Percentiles rank a stretch among this genome's conserved stretches.
These are phyloP conservation scores for Drosophila sproati DNA, from an alignment of 1,140 invertebrate genomes.

Conservation along the genomic window DNA sequence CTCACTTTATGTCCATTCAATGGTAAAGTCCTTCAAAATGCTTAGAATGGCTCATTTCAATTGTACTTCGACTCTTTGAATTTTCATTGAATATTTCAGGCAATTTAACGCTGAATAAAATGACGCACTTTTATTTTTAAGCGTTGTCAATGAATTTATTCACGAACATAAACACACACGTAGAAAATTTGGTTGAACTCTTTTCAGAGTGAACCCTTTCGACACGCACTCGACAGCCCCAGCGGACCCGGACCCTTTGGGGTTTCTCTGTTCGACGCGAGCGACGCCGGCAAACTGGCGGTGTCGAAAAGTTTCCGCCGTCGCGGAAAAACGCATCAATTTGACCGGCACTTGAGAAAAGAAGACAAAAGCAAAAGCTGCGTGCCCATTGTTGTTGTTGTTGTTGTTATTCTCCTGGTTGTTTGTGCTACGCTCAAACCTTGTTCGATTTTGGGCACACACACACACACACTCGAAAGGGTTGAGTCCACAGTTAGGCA, in stretches of 20 bases:
- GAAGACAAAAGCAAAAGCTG: conserved; percentile 79
- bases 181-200: conserved; percentile 9
- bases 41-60: conserved; percentile 44
- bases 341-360: conserved; percentile 72
- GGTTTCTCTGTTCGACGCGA: conserved; percentile 58
- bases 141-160: conserved; percentile 19
- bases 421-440: conserved; percentile 56
- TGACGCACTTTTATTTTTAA: conserved; percentile 7
- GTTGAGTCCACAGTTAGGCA: conserved; percentile 50
- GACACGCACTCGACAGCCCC: conserved; percentile 6
- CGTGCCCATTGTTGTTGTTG: conserved; percentile 60
- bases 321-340: conserved; percentile 79
- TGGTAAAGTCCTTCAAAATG: conserved; percentile 26
- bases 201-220: conserved; percentile 12
- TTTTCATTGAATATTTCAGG: conserved; percentile 14
- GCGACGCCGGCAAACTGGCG: conserved; percentile 73
- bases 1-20: not conserved
- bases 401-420: conserved; percentile 42
- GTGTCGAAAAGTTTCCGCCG: conserved; percentile 47
- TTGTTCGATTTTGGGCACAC: conserved; percentile 70
- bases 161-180: conserved; percentile 18
- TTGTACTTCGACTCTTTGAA: conserved; percentile 20
- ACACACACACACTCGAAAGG: conserved; percentile 54
- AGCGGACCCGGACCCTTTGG: conserved; percentile 27
- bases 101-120: conserved; percentile 24